phyloP scores from a whole-genome alignment of 2,888 invertebrate species.

The Pachymerium ferrugineum region DNA sequence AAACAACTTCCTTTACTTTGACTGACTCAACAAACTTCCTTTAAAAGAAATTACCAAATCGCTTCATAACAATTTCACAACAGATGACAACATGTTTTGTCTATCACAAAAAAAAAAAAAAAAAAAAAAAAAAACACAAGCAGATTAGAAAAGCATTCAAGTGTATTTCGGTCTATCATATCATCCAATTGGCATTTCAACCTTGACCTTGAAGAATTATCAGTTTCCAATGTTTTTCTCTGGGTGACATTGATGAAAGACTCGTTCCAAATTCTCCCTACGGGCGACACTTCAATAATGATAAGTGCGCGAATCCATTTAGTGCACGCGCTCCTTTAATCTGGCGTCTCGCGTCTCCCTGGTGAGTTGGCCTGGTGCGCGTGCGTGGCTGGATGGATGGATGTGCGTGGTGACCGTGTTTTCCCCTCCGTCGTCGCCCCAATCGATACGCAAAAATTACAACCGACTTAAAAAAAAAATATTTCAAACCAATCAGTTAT shows the following conservation, averaged over 20 bases:
- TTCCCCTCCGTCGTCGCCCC: background rate
- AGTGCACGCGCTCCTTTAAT: conserved; percentile 27
- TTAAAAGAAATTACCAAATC: too few relatives aligned
- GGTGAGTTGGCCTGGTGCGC: conserved; percentile 1
- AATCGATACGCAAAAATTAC: conserved; percentile 20
- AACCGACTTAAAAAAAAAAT: background rate
- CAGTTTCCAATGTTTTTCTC: background rate
- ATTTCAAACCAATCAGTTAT: too few relatives aligned
- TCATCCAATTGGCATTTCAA: background rate
- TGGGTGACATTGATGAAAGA: conserved; percentile 1
- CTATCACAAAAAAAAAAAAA: too few relatives aligned
- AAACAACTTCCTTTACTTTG: too few relatives aligned
- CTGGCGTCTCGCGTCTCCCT: conserved; percentile 18
- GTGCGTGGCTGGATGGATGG: conserved; percentile 17
- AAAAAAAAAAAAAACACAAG: too few relatives aligned
- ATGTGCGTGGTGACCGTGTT: conserved; percentile 20
- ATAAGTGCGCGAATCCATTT: conserved; percentile 29
- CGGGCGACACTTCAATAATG: conserved; percentile 25
- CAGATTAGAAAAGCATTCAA: background rate
- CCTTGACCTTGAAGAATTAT: background rate
- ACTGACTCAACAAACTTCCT: too few relatives aligned
- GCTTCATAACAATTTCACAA: too few relatives aligned
- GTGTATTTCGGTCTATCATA: background rate
- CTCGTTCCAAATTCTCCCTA: background rate
- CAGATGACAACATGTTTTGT: too few relatives aligned